Conservation (phyloP, 2,113 vertebrate genomes). For the Fregata magnificens region DNA sequence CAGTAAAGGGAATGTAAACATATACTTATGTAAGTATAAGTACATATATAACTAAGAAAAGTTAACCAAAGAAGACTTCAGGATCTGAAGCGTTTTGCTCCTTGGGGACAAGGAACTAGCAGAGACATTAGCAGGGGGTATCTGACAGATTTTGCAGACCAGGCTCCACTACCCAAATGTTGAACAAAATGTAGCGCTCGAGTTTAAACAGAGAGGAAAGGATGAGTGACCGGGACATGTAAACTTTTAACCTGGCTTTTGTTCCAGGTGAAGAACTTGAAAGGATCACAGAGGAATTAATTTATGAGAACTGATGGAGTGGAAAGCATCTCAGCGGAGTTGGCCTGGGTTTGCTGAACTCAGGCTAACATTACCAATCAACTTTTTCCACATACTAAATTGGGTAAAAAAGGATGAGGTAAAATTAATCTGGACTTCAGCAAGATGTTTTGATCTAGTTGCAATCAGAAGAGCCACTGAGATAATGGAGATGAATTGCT, state of each 20-base stretch:
- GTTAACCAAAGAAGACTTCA: not conserved
- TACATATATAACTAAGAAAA: too few relatives aligned
- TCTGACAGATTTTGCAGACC: not conserved
- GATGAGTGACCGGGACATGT: not conserved
- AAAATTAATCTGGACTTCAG: constrained; percentile 57
- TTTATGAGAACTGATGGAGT: constrained; percentile 51
- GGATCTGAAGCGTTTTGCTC: not conserved
- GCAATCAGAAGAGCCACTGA: constrained; percentile 27
- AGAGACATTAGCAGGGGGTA: not conserved
- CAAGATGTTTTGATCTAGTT: constrained; percentile 54
- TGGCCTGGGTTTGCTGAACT: not conserved
- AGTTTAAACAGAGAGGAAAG: not conserved
- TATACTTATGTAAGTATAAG: too few relatives aligned
- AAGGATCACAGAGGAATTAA: constrained; percentile 45
- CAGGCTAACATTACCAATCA: not conserved
- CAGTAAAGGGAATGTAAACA: not conserved
- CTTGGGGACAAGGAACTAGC: not conserved
- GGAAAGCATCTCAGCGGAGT: not conserved
- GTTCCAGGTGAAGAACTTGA: constrained; percentile 47
- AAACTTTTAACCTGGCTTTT: constrained; percentile 56
- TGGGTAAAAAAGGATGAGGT: constrained; percentile 23
- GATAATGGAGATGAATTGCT: constrained; percentile 61
- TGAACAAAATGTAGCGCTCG: not conserved
- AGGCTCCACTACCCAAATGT: not conserved
- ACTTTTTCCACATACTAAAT: constrained; percentile 29